Conservation (phyloP, 2,113 vertebrate species). For the Clinocottus analis region DNA sequence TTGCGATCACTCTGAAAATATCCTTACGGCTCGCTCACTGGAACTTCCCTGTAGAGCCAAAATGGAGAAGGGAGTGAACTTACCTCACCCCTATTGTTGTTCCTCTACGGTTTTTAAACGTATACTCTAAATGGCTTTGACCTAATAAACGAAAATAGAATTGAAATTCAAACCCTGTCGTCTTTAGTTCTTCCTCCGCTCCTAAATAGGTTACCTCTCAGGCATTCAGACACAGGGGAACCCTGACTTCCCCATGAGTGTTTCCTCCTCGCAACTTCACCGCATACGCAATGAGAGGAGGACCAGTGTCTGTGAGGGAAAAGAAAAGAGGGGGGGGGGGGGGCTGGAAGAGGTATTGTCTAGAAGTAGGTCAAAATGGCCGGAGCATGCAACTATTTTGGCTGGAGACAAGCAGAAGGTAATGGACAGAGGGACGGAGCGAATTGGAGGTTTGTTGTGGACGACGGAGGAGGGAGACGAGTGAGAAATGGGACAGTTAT, state of each 20-base stretch:
- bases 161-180: slow-evolving; percentile 51
- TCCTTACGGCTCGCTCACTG: neutral
- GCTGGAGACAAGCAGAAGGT: slow-evolving; percentile 26
- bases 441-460: neutral
- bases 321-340: slow-evolving; percentile 24
- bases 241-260: slow-evolving; percentile 63
- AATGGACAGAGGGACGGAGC: slow-evolving; percentile 17
- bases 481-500: slow-evolving; percentile 13
- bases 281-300: slow-evolving; percentile 54
- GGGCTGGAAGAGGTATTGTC: slow-evolving; percentile 53
- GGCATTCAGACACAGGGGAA: slow-evolving; percentile 66
- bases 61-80: neutral
- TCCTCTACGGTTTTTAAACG: slow-evolving; percentile 6
- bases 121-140: slow-evolving; percentile 26
- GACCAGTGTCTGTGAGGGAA: slow-evolving; percentile 34
- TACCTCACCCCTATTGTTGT: neutral
- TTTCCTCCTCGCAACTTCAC: slow-evolving; percentile 49
- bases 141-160: slow-evolving; percentile 42
- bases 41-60: neutral
- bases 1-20: slow-evolving; percentile 44
- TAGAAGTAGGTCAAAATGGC: slow-evolving; percentile 77
- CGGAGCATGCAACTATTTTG: slow-evolving; percentile 50
- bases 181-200: slow-evolving; percentile 38
- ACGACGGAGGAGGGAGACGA: neutral
- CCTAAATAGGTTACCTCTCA: slow-evolving; percentile 76